Conservation (phyloP, 1,140 invertebrate species). For the Lordiphosa mommai region DNA sequence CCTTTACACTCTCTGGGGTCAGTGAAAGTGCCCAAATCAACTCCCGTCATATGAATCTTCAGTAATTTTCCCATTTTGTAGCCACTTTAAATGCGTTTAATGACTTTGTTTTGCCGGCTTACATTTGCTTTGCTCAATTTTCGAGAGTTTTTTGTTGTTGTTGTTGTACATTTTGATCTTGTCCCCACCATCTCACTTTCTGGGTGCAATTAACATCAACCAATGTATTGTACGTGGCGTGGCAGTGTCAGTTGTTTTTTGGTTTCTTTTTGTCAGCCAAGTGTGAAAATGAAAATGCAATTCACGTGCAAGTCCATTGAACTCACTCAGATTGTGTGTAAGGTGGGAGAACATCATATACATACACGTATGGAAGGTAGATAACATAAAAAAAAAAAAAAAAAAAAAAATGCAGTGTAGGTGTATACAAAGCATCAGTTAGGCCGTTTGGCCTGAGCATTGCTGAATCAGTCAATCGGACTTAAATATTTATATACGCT, state of each 20-base stretch:
- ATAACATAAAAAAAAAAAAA: background rate
- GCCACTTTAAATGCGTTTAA: conserved; percentile 35
- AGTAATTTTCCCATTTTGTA: too few relatives aligned
- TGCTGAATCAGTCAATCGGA: too few relatives aligned
- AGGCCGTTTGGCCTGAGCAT: too few relatives aligned
- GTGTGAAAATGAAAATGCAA: conserved; percentile 26
- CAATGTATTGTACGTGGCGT: conserved; percentile 5
- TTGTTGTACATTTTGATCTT: conserved; percentile 35
- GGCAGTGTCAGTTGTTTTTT: background rate
- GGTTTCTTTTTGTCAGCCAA: conserved; percentile 12
- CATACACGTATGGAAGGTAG: too few relatives aligned
- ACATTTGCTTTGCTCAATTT: too few relatives aligned
- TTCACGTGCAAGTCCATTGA: conserved; percentile 38
- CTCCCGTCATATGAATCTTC: conserved; percentile 28
- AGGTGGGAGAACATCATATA: too few relatives aligned
- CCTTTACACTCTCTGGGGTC: background rate
- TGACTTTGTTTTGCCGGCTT: conserved; percentile 40
- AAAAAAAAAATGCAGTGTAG: too few relatives aligned
- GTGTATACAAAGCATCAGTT: too few relatives aligned
- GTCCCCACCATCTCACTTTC: background rate
- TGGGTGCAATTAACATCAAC: background rate
- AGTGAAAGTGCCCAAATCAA: conserved; percentile 59
- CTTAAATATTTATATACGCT: too few relatives aligned
- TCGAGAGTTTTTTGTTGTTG: background rate
- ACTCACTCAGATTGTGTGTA: background rate